Conservation (phyloP, 2,888 invertebrate species). For the Prosopocoilus inquinatus region DNA sequence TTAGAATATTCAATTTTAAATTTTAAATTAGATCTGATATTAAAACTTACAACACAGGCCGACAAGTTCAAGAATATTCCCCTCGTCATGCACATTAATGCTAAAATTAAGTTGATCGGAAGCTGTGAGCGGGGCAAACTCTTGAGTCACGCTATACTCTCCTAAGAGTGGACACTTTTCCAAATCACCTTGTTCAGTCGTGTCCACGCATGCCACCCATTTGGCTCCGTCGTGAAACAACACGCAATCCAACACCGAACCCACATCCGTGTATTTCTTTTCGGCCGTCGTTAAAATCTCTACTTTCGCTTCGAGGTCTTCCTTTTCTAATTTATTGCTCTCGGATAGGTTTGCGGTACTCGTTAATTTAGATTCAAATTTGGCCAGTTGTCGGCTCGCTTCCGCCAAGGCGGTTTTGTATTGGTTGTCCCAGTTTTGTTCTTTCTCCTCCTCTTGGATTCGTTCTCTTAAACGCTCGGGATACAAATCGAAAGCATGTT, state of each 20-base stretch:
- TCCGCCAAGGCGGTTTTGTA: constrained; percentile 79
- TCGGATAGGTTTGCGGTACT: constrained; percentile 42
- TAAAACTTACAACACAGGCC: constrained; percentile 84
- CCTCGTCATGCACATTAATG: constrained; percentile 88
- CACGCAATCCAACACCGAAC: constrained; percentile 91
- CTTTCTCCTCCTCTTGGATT: constrained; percentile 70
- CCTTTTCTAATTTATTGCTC: constrained; percentile 79
- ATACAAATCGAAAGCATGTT: constrained; percentile 83
- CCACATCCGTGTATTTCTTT: constrained; percentile 83
- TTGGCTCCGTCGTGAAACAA: constrained; percentile 88
- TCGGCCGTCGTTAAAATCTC: constrained; percentile 81
- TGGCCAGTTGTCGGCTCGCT: constrained; percentile 70
- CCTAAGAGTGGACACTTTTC: constrained; percentile 74
- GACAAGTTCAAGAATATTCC: constrained; percentile 88
- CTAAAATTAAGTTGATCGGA: constrained; percentile 83
- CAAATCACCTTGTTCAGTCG: constrained; percentile 78
- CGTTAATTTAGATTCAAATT: constrained; percentile 61
- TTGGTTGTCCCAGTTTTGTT: constrained; percentile 80
- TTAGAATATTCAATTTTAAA: constrained; percentile 20
- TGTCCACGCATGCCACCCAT: constrained; percentile 88
- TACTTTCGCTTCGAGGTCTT: constrained; percentile 83
- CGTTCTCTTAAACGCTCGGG: constrained; percentile 81
- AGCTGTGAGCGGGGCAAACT: constrained; percentile 74
- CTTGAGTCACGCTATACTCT: constrained; percentile 75
- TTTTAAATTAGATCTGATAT: too few relatives aligned